A percentile compares a stretch with the other conserved stretches of the same genome.
phyloP scores from a whole-genome alignment of 2,888 invertebrate species.

The Tipula lateralis region DNA sequence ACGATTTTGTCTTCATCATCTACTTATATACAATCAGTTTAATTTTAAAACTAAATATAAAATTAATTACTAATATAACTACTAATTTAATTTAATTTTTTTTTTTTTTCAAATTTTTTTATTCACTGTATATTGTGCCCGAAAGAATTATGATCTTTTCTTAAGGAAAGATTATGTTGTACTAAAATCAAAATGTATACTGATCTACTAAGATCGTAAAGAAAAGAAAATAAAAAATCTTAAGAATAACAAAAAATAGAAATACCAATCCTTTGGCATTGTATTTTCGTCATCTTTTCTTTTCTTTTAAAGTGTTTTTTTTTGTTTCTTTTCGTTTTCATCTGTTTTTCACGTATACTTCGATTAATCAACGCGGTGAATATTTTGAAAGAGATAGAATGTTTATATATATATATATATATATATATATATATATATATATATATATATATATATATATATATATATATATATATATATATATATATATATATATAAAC shows the following conservation, averaged over 20 bases:
- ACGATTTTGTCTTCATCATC: neutral
- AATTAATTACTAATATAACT: neutral
- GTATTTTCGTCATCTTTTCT: neutral
- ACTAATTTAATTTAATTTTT: neutral
- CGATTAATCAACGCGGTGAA: neutral
- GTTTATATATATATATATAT: neutral
- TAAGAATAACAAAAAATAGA: conserved; percentile 5
- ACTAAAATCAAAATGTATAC: neutral
- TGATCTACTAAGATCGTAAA: neutral
- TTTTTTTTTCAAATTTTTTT: no score
- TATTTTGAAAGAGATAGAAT: neutral
- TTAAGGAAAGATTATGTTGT: neutral
- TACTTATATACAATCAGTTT: neutral
- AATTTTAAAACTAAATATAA: neutral
- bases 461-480: no score
- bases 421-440: no score
- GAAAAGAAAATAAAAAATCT: neutral
- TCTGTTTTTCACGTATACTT: neutral
- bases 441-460: no score
- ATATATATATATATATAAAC: neutral
- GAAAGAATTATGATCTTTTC: neutral
- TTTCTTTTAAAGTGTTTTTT: conserved; percentile 13
- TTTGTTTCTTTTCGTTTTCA: neutral
- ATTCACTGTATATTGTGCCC: neutral
- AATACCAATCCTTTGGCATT: conserved; percentile 24